Conservation (phyloP, 2,888 invertebrate genomes). For the Timandra comae region DNA sequence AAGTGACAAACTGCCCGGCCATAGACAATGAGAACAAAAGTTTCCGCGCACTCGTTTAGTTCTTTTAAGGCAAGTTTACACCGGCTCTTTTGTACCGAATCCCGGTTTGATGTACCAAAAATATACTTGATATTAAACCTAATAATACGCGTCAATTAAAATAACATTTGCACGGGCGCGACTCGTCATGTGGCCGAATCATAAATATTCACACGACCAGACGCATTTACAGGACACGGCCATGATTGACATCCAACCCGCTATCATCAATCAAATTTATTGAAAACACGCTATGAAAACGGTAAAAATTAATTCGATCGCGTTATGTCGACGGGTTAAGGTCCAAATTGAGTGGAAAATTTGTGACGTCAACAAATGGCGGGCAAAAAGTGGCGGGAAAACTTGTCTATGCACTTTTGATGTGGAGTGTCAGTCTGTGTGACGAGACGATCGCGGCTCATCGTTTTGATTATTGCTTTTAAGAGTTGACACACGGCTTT, state of each 20-base stretch:
- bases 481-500: constrained; percentile 35
- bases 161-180: no score
- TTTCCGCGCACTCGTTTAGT: no score
- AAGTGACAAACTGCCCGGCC: constrained; percentile 42
- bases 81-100: no score
- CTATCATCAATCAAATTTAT: constrained; percentile 60
- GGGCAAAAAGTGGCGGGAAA: constrained; percentile 44
- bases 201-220: constrained; percentile 64
- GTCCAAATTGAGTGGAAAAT: constrained; percentile 12
- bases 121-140: no score
- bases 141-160: no score
- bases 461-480: constrained; percentile 45
- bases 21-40: no score
- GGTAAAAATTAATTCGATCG: constrained; percentile 33
- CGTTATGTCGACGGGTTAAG: constrained; percentile 14
- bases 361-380: constrained; percentile 9
- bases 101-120: no score
- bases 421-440: constrained; percentile 33
- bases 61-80: no score
- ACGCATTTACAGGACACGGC: constrained; percentile 57
- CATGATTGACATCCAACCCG: constrained; percentile 65
- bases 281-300: constrained; percentile 37
- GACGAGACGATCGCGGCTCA: constrained; percentile 38
- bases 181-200: constrained; percentile 44
- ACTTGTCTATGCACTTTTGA: constrained; percentile 64